These are phyloP conservation scores for Crotalus helleri DNA, from an alignment of 2,113 vertebrate species.

Conservation along the genomic window DNA sequence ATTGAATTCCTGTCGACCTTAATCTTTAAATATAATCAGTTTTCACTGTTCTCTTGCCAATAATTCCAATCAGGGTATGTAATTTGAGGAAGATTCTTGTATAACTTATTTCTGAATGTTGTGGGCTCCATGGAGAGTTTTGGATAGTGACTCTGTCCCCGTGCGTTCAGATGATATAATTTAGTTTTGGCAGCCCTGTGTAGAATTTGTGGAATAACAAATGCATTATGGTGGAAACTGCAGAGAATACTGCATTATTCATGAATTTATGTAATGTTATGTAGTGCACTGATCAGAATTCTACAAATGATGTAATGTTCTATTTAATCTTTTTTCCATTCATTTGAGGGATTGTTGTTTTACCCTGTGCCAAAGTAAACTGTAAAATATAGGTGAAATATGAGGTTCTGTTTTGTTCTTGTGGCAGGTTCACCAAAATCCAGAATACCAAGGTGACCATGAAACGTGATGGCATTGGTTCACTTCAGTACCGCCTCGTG, in stretches of 20 bases:
- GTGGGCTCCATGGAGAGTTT: neutral
- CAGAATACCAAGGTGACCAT: constrained; percentile 98
- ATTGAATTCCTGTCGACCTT: neutral
- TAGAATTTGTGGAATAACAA: neutral
- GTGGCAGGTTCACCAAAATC: constrained; percentile 92
- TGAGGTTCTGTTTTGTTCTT: neutral
- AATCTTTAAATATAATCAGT: neutral
- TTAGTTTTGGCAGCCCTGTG: neutral
- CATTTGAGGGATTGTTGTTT: neutral
- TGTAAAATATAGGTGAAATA: neutral
- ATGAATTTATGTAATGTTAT: neutral
- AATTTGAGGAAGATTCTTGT: neutral
- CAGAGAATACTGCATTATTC: neutral
- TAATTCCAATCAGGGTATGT: neutral
- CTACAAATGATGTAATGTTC: neutral
- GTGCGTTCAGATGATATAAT: neutral
- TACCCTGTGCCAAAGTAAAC: neutral
- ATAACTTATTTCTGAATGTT: neutral
- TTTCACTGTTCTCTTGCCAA: neutral
- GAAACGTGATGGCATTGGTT: constrained; percentile 94
- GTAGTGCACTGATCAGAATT: neutral
- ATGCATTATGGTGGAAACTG: neutral
- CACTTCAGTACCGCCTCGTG: constrained; percentile 86
- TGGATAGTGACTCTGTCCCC: neutral
- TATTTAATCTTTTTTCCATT: neutral